Evolutionary conservation across 2,113 vertebrate genomes (phyloP).

Genomic region (Pavo muticus): DNA sequence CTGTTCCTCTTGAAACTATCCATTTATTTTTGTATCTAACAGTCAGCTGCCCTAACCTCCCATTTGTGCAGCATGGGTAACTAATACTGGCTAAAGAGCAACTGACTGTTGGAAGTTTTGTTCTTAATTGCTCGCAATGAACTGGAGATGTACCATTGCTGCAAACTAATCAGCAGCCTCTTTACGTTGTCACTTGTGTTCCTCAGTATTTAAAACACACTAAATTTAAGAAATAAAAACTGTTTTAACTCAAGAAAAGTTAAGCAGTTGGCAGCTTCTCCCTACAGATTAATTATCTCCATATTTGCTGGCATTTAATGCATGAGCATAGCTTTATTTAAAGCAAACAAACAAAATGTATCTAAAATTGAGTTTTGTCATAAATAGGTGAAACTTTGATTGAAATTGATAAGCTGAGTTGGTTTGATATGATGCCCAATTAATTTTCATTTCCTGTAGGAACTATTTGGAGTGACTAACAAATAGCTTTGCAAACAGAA

Average conservation of each 20-base stretch:
- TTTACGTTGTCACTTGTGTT: conserved; percentile 23
- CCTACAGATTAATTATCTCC: neutral
- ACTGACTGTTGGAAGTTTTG: conserved; percentile 35
- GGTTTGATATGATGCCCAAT: neutral
- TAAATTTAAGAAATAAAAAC: conserved; percentile 33
- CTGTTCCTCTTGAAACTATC: neutral
- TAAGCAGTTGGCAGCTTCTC: conserved; percentile 3
- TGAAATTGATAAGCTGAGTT: neutral
- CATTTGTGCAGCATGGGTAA: neutral
- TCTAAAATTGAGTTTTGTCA: neutral
- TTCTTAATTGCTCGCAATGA: neutral
- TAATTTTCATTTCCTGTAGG: neutral
- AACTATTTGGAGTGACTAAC: neutral
- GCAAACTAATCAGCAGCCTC: conserved; percentile 60
- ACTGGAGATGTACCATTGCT: conserved; percentile 1
- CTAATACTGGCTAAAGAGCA: conserved; percentile 55
- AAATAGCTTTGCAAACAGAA: conserved; percentile 16
- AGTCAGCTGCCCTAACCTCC: conserved; percentile 22
- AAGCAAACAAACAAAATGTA: neutral
- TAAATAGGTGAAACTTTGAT: neutral
- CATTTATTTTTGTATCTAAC: neutral
- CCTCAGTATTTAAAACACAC: conserved; percentile 48
- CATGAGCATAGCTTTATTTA: neutral
- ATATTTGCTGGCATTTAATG: neutral
- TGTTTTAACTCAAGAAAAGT: conserved; percentile 10